These are phyloP conservation scores for Orthosia gothica DNA, from an alignment of 2,888 invertebrate genomes.

Conservation along the genomic window DNA sequence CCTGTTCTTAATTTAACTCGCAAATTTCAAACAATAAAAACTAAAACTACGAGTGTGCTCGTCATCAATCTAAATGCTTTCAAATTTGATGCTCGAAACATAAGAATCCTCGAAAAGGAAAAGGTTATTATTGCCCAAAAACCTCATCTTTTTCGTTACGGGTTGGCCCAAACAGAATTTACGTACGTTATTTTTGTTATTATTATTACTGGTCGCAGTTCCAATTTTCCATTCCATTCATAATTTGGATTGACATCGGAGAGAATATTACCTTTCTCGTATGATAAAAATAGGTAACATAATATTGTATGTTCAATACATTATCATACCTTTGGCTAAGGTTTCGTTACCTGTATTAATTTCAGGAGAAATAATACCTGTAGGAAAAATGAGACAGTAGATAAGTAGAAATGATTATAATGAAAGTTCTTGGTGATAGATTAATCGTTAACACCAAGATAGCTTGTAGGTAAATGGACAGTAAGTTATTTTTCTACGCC, in stretches of 20 bases:
- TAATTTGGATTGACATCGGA: not conserved
- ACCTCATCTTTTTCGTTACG: not conserved
- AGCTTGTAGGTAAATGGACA: no score
- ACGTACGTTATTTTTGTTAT: slow-evolving; percentile 18
- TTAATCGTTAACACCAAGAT: not conserved
- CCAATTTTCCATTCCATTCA: slow-evolving; percentile 43
- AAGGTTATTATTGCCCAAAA: not conserved
- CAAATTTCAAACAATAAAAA: not conserved
- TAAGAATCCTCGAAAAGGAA: not conserved
- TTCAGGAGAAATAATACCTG: slow-evolving; percentile 1
- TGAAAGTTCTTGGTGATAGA: not conserved
- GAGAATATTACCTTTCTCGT: no score
- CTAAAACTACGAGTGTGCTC: no score
- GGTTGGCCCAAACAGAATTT: slow-evolving; percentile 7
- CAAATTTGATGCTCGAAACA: not conserved
- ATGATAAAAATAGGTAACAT: no score
- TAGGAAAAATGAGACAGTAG: not conserved
- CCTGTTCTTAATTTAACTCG: not conserved
- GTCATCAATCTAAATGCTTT: not conserved
- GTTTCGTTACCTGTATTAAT: slow-evolving; percentile 6
- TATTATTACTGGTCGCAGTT: slow-evolving; percentile 19
- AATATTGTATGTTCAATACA: no score
- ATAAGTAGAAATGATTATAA: not conserved
- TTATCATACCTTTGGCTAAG: not conserved
- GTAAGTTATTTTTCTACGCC: not conserved